Percentiles rank a stretch among this genome's conserved stretches.
These are phyloP conservation scores for Planiliza haematocheilus DNA, from an alignment of 2,113 vertebrate genomes.

Conservation along the genomic window DNA sequence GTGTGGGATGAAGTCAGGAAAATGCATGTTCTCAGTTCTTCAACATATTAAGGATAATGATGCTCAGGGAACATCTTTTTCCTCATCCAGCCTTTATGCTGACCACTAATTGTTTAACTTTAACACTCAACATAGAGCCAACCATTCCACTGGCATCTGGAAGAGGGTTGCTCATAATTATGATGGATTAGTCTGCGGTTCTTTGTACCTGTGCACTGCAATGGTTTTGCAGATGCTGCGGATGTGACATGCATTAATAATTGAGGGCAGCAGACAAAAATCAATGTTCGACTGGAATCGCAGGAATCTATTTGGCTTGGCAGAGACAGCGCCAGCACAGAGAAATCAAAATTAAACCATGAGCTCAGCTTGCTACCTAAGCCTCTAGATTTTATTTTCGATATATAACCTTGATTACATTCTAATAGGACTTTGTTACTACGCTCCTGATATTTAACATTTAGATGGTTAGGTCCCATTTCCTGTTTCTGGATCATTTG, in stretches of 20 bases:
- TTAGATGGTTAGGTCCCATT: not conserved
- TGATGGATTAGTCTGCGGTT: constrained; percentile 91
- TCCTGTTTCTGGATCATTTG: not conserved
- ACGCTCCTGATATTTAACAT: not conserved
- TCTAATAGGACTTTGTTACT: constrained; percentile 1
- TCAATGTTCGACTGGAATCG: constrained; percentile 60
- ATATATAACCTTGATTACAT: constrained; percentile 17
- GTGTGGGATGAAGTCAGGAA: too few relatives aligned
- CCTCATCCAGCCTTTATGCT: not conserved
- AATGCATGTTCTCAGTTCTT: too few relatives aligned
- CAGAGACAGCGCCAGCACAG: not conserved
- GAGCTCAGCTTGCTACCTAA: constrained; percentile 12
- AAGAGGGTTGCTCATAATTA: constrained; percentile 88
- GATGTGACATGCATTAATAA: constrained; percentile 89
- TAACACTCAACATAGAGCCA: constrained; percentile 21
- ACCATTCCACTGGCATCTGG: constrained; percentile 79
- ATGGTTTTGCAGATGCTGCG: constrained; percentile 90
- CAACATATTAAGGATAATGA: too few relatives aligned
- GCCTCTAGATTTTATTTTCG: constrained; percentile 2
- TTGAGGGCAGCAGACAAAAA: constrained; percentile 74
- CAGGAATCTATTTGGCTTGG: constrained; percentile 51
- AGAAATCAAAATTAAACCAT: constrained; percentile 9
- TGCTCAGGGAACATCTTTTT: too few relatives aligned
- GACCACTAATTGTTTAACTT: constrained; percentile 7
- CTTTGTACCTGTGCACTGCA: constrained; percentile 82